Conservation (phyloP, 1,140 invertebrate species). For the Bombyx mandarina region DNA sequence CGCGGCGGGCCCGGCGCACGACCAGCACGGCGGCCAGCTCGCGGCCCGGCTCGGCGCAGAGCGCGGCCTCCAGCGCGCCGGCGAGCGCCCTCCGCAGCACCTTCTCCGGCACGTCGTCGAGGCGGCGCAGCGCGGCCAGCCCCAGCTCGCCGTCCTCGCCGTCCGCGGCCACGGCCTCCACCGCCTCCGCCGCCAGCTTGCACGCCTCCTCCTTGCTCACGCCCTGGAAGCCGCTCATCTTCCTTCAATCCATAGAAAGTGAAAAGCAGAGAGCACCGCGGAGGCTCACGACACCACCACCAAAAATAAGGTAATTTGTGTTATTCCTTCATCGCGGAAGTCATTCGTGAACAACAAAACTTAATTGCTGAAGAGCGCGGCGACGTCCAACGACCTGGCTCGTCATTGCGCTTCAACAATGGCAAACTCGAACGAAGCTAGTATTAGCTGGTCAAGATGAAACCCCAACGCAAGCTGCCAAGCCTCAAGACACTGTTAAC, state of each 20-base stretch:
- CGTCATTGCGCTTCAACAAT: too few relatives aligned
- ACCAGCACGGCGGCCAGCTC: constrained; percentile 18
- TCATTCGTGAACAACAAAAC: background rate
- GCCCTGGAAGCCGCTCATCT: constrained; percentile 20
- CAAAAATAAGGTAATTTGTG: background rate
- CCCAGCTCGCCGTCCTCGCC: constrained; percentile 15
- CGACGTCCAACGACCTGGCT: too few relatives aligned
- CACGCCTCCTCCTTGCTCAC: constrained; percentile 52
- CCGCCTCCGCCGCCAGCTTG: constrained; percentile 39
- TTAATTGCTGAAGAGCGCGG: too few relatives aligned
- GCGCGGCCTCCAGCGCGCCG: constrained; percentile 26
- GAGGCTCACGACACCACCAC: background rate
- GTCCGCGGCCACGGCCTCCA: constrained; percentile 24
- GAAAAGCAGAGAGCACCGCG: too few relatives aligned
- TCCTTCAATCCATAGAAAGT: background rate
- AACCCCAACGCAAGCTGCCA: too few relatives aligned
- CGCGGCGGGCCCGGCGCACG: constrained; percentile 18
- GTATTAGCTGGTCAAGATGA: too few relatives aligned
- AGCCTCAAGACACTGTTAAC: too few relatives aligned
- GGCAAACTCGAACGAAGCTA: too few relatives aligned
- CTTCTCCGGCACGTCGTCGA: constrained; percentile 42
- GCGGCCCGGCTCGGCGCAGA: constrained; percentile 14
- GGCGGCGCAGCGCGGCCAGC: constrained; percentile 23
- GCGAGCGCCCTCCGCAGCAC: constrained; percentile 17
- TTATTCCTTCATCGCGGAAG: background rate